These are phyloP conservation scores for Danio kyathit DNA, from an alignment of 2,797 vertebrate genomes.

Conservation along the genomic window DNA sequence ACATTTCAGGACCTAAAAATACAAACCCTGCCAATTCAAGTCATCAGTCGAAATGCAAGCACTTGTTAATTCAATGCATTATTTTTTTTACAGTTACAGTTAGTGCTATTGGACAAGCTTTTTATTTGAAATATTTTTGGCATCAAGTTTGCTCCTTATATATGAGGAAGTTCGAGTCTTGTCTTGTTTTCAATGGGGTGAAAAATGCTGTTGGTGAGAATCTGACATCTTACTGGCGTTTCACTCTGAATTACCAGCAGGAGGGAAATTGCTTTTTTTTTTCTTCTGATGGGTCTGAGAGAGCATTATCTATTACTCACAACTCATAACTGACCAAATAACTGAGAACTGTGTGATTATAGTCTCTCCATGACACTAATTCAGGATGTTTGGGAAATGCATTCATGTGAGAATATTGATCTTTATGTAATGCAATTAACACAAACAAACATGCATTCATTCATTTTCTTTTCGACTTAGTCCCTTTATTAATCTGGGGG, in stretches of 20 bases:
- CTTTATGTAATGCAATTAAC: not conserved
- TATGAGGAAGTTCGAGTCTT: slow-evolving; percentile 49
- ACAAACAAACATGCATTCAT: no score
- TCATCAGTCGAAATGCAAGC: no score
- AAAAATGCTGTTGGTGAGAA: slow-evolving; percentile 64
- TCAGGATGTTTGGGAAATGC: slow-evolving; percentile 24
- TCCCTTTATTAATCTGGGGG: no score
- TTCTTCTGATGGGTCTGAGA: slow-evolving; percentile 35
- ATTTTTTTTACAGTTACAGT: no score
- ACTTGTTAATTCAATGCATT: no score
- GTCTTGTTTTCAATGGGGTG: slow-evolving; percentile 43
- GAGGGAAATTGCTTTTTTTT: slow-evolving; percentile 73
- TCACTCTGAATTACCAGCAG: slow-evolving; percentile 70
- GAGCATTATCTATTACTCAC: slow-evolving; percentile 47
- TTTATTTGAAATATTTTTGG: no score
- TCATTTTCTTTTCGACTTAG: no score
- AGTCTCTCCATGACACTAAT: slow-evolving; percentile 24
- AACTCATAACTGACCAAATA: slow-evolving; percentile 26
- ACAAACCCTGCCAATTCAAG: no score
- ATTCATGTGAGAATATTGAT: not conserved
- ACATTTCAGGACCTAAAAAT: no score
- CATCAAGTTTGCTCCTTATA: no score
- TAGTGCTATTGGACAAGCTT: no score
- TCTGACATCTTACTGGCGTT: slow-evolving; percentile 73
- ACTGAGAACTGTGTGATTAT: slow-evolving; percentile 24